These are phyloP conservation scores for Typhlomys cinereus DNA, from an alignment of 2,113 vertebrate species.

Conservation along the genomic window DNA sequence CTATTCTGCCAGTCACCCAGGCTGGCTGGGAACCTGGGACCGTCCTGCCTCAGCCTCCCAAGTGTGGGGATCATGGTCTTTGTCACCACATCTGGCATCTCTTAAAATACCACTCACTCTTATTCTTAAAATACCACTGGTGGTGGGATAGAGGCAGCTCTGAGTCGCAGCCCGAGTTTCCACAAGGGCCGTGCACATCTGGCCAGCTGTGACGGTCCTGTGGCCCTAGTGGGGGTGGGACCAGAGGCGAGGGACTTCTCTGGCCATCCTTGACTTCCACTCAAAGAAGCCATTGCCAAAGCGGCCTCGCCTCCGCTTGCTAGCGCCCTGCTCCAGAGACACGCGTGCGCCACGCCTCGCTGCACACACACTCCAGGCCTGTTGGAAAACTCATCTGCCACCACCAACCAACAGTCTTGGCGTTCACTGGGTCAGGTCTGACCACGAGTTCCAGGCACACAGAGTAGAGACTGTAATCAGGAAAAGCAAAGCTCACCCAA, in stretches of 20 bases:
- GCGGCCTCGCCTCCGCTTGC: accelerated
- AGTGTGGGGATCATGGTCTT: neutral
- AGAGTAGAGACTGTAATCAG: neutral
- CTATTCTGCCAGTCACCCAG: neutral
- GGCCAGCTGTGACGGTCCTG: neutral
- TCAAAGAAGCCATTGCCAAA: neutral
- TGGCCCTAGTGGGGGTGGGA: too few species aligned
- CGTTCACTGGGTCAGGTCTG: accelerated
- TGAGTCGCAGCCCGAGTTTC: neutral
- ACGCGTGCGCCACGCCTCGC: neutral
- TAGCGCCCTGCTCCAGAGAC: too few species aligned
- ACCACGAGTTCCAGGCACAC: neutral
- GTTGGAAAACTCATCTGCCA: neutral
- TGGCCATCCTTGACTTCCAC: neutral
- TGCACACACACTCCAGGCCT: accelerated
- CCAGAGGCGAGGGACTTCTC: neutral
- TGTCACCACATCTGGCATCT: neutral
- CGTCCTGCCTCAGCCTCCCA: neutral
- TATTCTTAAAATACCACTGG: neutral
- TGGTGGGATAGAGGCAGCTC: neutral
- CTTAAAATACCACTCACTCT: too few species aligned
- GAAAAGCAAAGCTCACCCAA: constrained; percentile 55
- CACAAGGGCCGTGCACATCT: neutral
- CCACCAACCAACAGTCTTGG: neutral
- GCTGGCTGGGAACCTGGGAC: neutral